Evolutionary conservation across 2,888 invertebrate genomes (phyloP).

Genomic region (Hetaerina titia): DNA sequence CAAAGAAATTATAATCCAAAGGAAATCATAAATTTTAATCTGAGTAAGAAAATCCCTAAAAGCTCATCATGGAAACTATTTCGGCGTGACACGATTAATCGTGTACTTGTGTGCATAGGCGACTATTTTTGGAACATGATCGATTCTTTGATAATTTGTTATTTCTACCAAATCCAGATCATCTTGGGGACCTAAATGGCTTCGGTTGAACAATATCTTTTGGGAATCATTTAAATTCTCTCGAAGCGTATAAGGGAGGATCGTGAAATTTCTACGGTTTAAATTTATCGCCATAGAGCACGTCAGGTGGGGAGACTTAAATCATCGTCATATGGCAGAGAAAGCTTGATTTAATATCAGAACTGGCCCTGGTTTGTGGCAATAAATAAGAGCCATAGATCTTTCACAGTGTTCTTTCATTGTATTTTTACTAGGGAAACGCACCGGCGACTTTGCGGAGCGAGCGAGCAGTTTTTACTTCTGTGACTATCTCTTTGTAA

Average conservation of each 20-base stretch:
- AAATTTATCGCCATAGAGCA: conserved; percentile 10
- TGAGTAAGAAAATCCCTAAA: too few relatives aligned
- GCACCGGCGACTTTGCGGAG: background rate
- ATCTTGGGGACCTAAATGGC: background rate
- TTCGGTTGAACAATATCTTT: background rate
- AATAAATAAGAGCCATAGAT: background rate
- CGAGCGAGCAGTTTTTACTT: background rate
- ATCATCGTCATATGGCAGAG: background rate
- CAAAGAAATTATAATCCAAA: too few relatives aligned
- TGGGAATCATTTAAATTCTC: background rate
- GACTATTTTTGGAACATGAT: background rate
- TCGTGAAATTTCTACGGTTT: background rate
- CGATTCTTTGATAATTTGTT: background rate
- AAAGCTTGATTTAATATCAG: conserved; percentile 15
- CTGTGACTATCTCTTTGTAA: background rate
- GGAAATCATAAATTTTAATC: too few relatives aligned
- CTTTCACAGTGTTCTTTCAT: background rate
- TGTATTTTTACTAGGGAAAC: background rate
- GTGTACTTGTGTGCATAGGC: background rate
- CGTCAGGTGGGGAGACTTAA: background rate
- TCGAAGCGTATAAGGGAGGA: background rate
- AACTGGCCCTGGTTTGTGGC: background rate
- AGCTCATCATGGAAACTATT: too few relatives aligned
- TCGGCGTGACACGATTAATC: too few relatives aligned
- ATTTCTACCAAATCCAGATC: background rate